Evolutionary conservation across 1,140 invertebrate genomes (phyloP).

Genomic region (Branchinecta lynchi): DNA sequence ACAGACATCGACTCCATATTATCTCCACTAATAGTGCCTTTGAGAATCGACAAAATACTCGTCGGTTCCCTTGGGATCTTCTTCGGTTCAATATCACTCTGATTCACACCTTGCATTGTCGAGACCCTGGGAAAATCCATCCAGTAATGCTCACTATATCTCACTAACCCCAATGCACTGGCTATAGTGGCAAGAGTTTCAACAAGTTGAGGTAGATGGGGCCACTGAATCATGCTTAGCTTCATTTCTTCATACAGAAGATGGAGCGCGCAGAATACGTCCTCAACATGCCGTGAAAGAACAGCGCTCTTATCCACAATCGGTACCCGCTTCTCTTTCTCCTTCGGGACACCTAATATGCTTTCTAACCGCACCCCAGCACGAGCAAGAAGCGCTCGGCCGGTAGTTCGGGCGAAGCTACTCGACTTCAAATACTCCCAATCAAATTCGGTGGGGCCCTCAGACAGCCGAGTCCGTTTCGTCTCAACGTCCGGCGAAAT

Average conservation of each 20-base stretch:
- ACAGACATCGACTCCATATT: background rate
- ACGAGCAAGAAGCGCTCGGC: background rate
- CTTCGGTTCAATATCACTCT: background rate
- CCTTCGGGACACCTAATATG: background rate
- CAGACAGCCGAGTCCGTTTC: background rate
- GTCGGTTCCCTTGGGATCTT: background rate
- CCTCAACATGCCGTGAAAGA: background rate
- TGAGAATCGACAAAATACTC: background rate
- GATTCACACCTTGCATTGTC: background rate
- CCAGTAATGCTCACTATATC: background rate
- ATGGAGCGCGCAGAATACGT: background rate
- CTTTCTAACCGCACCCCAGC: background rate
- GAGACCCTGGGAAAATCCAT: background rate
- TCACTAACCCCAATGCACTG: background rate
- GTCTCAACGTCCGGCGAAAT: background rate
- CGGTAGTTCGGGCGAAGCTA: background rate
- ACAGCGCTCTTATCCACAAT: background rate
- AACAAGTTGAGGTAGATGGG: background rate
- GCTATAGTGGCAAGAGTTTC: background rate
- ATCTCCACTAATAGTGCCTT: background rate
- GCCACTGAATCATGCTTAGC: background rate
- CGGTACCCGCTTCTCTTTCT: background rate
- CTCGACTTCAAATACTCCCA: conserved; percentile 7
- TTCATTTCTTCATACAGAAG: background rate
- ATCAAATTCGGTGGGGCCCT: background rate